Base-by-base conservation (phyloP, 2,797 vertebrate genomes). In the Syndactyla subalaris region DNA sequence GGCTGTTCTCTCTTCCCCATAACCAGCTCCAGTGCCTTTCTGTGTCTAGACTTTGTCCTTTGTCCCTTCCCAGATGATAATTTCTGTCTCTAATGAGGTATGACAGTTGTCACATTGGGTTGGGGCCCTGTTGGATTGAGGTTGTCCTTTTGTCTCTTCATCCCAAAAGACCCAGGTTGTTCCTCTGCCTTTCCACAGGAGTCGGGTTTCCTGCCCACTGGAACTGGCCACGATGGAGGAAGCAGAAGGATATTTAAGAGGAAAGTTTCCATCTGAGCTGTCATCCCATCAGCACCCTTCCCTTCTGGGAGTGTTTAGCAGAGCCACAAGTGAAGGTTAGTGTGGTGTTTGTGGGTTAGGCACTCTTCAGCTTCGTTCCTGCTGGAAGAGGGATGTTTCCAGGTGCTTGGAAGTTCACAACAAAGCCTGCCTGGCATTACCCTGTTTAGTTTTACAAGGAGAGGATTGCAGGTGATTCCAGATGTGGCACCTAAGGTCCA, bases 281-380 rank as follows among this genome's bases (percentile, higher is more conserved):
- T 58, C 93, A 1, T 71, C 96, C 76, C 92, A 94, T 66, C 80
- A 85, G 82, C 38, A 77, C 32, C 49, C 98, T 85, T 97, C 96
- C 3, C 93, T 98, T 8, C 95, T 99, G 85, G 99, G 99, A 65
- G 94, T 99, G 17, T 99, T 99, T 65, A 92, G 95, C 74, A 93
- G 97, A 14, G 84, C 72, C n/a, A 95, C 92, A 48, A 97, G 96
- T 5, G 14, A 97, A 97, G 98, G 99, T 99, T 96, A 74, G 93
- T 59, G 78, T 38, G 39, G 14, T 9, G 1, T 38, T 49, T 77
- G 24, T 27, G 65, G 52, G 27, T 71, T 46, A 14, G 48, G 3
- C 21, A 4, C 27, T 70, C 18, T 41, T 36, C 30, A 32, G 29
- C 15, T 75, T 78, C 29, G 17, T 74, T 90, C 59, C 83, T 82